phyloP scores from a whole-genome alignment of 2,113 vertebrate genomes.

The Gambusia affinis region DNA sequence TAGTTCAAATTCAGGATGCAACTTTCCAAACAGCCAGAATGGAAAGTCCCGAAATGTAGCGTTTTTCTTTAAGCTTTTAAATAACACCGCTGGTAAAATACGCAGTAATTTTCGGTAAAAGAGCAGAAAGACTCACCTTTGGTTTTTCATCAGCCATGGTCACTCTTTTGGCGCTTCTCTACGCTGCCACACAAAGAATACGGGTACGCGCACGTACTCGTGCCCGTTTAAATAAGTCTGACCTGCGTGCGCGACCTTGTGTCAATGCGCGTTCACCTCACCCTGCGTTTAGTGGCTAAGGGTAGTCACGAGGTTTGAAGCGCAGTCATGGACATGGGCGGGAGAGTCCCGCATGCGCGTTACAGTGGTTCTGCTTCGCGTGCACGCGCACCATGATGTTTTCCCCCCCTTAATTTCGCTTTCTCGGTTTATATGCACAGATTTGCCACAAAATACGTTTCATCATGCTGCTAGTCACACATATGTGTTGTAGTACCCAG shows the following conservation, averaged over 20 bases:
- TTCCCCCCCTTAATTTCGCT: slow-evolving; percentile 23
- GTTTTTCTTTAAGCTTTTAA: background rate
- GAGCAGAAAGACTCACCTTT: slow-evolving; percentile 84
- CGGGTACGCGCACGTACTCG: slow-evolving; percentile 83
- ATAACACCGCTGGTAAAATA: background rate
- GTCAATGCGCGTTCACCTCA: slow-evolving; percentile 63
- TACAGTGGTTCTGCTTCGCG: slow-evolving; percentile 35
- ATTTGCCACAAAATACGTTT: background rate
- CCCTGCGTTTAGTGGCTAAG: slow-evolving; percentile 49
- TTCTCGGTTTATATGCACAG: background rate
- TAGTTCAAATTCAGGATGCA: slow-evolving; percentile 59
- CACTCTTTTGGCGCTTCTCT: slow-evolving; percentile 85
- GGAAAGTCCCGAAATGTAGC: background rate
- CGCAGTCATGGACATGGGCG: slow-evolving; percentile 51
- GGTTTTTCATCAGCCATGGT: slow-evolving; percentile 97
- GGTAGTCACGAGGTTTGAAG: slow-evolving; percentile 57
- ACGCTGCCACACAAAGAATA: slow-evolving; percentile 87
- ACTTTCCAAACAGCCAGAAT: slow-evolving; percentile 40
- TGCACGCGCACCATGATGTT: slow-evolving; percentile 76
- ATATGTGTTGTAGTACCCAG: no score
- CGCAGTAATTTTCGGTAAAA: background rate
- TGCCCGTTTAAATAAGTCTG: slow-evolving; percentile 52
- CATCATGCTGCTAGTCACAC: no score
- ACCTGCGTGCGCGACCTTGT: slow-evolving; percentile 78
- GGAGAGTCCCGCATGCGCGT: slow-evolving; percentile 69